Conservation (phyloP, 2,113 vertebrate genomes). For the Dromas ardeola region DNA sequence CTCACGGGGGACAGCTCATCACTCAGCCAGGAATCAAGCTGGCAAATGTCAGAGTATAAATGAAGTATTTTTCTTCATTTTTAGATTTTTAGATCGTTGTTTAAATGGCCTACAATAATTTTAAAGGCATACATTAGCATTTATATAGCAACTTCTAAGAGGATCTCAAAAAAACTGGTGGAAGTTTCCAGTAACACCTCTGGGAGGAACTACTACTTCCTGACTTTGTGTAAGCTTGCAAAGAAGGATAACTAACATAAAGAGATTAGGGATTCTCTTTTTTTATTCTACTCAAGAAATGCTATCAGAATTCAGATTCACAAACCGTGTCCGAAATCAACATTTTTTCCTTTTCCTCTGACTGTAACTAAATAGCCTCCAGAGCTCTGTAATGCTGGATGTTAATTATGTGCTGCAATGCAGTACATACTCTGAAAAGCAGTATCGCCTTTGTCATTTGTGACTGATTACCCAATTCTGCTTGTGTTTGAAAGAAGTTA, state of each 20-base stretch:
- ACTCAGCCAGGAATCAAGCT: not conserved
- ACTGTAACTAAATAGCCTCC: conserved; percentile 16
- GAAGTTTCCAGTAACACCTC: not conserved
- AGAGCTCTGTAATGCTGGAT: not conserved
- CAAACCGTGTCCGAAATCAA: not conserved
- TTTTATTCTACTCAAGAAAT: not conserved
- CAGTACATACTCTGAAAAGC: conserved; percentile 23
- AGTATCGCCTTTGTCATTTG: conserved; percentile 39
- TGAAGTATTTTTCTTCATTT: not conserved
- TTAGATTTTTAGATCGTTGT: not conserved
- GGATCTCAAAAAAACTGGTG: not conserved
- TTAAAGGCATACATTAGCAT: not conserved
- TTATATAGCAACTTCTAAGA: not conserved
- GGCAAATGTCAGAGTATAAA: not conserved
- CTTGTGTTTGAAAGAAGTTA: conserved; percentile 5
- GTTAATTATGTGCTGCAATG: conserved; percentile 52
- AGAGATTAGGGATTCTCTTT: not conserved
- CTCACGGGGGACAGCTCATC: not conserved
- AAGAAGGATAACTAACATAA: not conserved
- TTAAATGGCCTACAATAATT: not conserved
- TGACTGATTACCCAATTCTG: conserved; percentile 53
- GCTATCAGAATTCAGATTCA: not conserved
- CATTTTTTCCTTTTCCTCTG: not conserved
- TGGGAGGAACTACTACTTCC: not conserved
- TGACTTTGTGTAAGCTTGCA: not conserved